Evolutionary conservation across 2,888 invertebrate genomes (phyloP), one percentile per base, ranked within the genome.

Genomic region (Temnothorax unifasciatus): DNA sequence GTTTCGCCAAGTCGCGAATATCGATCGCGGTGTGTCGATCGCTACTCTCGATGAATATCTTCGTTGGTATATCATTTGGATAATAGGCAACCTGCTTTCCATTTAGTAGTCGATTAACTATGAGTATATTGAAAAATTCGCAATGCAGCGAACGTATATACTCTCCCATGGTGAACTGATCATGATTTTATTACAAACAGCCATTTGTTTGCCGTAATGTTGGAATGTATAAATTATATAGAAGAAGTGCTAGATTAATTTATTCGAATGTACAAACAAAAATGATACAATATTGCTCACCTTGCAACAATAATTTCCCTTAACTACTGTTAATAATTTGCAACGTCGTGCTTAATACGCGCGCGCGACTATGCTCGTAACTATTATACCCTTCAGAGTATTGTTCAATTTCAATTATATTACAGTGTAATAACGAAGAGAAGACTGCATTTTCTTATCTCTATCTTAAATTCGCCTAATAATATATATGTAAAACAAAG

Each of bases 151-250:
- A 71, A 47, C 34, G 13, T 59, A 9, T 59, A 9, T 71, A 47
- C 59, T 81, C 59, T 71, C 41, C 79, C 71, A 81, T 71, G 59
- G 47, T 81, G 79, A 81, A 81, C 79, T 59, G 21, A 69, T 34
- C 21, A 41, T 57, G 25, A 47, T 71, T 71, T 29, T 69, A 34
- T 57, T 34, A 34, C 4, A 15, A 57, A 18, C 11, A 57, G 57
- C 21, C 5, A 18, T 47, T 34, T 69, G 44, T 57, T 44, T 69
- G 29, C 5, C 50, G 8, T 57, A 68, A 29, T 59, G 25, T 38
- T 81, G 47, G 38, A 47, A 59, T 38, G n/a, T 81, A 50, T 44
- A 59, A 71, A 59, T 79, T 34, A 59, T 34, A 34, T 34, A 34
- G 29, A 79, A 76, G 34, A 76, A 68, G 15, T 41, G 57, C 71